Evolutionary conservation across 2,797 vertebrate genomes (phyloP).

Genomic region (Morus bassanus): DNA sequence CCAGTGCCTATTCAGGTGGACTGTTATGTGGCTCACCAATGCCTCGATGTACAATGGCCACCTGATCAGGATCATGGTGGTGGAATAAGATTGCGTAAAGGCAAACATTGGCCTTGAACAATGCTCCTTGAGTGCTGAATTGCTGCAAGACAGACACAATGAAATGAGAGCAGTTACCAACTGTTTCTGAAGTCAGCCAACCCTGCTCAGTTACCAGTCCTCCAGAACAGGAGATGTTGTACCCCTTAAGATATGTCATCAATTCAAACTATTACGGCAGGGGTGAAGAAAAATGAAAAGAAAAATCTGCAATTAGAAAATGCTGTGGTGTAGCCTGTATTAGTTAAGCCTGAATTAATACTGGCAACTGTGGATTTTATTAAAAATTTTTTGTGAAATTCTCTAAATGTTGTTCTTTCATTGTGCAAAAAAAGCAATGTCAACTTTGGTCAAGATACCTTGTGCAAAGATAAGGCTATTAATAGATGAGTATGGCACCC

Average conservation of each 20-base stretch:
- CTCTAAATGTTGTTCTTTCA: neutral
- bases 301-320: neutral
- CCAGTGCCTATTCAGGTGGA: rapidly evolving
- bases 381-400: neutral
- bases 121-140: neutral
- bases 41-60: neutral
- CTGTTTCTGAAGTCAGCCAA: neutral
- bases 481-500: neutral
- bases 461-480: neutral
- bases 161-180: neutral
- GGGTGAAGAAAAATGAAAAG: neutral
- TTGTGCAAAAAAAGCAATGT: no score
- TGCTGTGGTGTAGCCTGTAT: no score
- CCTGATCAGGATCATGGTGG: rapidly evolving
- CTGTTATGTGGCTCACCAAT: rapidly evolving
- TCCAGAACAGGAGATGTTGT: neutral
- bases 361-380: neutral
- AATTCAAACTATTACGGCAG: neutral
- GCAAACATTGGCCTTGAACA: neutral
- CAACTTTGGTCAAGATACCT: neutral
- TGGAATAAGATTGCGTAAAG: neutral
- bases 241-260: neutral
- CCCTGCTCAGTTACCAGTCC: neutral
- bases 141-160: neutral
- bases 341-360: neutral